Conservation (phyloP, 2,797 vertebrate species). For the Takifugu ocellatus region DNA sequence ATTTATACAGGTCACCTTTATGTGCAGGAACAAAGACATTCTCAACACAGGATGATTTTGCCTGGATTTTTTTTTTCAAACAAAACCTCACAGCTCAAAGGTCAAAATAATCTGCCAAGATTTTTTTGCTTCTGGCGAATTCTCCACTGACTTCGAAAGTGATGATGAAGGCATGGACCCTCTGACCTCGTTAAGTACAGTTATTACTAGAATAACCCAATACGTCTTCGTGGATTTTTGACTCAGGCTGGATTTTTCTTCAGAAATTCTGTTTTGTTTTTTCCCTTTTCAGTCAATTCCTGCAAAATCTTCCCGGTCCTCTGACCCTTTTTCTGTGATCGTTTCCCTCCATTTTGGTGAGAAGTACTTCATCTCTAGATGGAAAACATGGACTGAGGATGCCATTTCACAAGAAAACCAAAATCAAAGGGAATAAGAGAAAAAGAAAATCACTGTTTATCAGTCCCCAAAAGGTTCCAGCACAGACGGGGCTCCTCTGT, state of each 20-base stretch:
- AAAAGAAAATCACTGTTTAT: not conserved
- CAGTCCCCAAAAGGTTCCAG: slow-evolving; percentile 14
- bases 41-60: too few relatives aligned
- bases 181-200: slow-evolving; percentile 16
- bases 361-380: slow-evolving; percentile 8
- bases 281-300: not conserved
- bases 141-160: slow-evolving; percentile 2
- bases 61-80: too few relatives aligned
- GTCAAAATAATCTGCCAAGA: not conserved
- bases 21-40: not conserved
- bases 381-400: slow-evolving; percentile 6
- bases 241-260: not conserved
- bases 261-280: too few relatives aligned
- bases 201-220: not conserved
- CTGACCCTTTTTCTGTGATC: slow-evolving; percentile 34
- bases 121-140: slow-evolving; percentile 19
- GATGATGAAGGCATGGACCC: slow-evolving; percentile 3
- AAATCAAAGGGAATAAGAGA: not conserved
- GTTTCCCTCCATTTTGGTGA: slow-evolving; percentile 9
- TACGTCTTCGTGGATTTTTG: slow-evolving; percentile 8
- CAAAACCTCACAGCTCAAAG: too few relatives aligned
- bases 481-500: slow-evolving; percentile 14
- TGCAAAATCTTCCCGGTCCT: slow-evolving; percentile 23
- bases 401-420: not conserved
- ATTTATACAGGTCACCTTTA: not conserved